Percentiles rank a stretch among this genome's conserved stretches.
These are phyloP conservation scores for Orthonyx spaldingii DNA, from an alignment of 2,113 vertebrate species.

Conservation along the genomic window DNA sequence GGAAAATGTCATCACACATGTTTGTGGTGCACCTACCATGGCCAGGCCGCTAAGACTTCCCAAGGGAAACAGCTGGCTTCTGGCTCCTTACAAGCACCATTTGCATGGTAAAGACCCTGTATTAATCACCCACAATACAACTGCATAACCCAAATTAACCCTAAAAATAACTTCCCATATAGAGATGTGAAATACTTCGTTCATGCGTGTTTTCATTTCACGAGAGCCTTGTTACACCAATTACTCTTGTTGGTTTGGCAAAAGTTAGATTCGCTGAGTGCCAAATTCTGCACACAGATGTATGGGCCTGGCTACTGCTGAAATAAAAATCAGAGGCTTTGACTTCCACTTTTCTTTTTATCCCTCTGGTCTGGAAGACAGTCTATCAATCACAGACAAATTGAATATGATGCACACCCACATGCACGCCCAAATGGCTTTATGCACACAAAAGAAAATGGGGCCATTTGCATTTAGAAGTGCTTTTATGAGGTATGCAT, in stretches of 20 bases:
- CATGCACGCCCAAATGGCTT: neutral
- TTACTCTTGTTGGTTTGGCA: constrained; percentile 36
- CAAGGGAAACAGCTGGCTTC: neutral
- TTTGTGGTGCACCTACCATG: neutral
- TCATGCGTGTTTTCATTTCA: constrained; percentile 13
- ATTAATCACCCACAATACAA: neutral
- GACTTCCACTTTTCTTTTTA: constrained; percentile 54
- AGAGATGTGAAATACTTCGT: neutral
- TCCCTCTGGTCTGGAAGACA: constrained; percentile 40
- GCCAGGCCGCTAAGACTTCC: neutral
- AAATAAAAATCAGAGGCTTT: constrained; percentile 69
- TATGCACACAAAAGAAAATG: neutral
- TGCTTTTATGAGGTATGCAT: constrained; percentile 38
- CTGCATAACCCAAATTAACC: constrained; percentile 22
- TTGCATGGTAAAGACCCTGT: neutral
- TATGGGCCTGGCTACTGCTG: constrained; percentile 53
- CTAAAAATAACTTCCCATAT: constrained; percentile 23
- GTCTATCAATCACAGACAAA: neutral
- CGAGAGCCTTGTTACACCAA: constrained; percentile 31
- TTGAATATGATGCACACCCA: constrained; percentile 1
- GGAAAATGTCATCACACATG: neutral
- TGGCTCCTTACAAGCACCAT: neutral
- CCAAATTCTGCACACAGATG: constrained; percentile 57
- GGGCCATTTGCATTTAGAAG: constrained; percentile 31
- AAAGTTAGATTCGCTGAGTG: neutral